Evolutionary conservation across 2,797 vertebrate genomes (phyloP).

Genomic region (Lemur catta): DNA sequence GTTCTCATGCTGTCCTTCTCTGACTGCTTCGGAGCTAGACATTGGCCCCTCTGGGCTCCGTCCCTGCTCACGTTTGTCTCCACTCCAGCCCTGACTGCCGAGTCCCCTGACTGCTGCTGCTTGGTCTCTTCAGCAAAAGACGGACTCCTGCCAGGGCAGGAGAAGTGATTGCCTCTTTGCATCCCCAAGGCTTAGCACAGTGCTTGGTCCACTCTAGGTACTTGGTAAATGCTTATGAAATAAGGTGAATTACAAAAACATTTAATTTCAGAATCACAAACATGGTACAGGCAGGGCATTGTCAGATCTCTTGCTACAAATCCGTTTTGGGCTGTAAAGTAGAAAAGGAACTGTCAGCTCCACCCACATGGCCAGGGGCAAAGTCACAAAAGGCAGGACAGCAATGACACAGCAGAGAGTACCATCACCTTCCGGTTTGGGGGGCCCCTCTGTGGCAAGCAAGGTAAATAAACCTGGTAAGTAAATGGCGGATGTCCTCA

Average conservation of each 20-base stretch:
- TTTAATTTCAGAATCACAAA: neutral
- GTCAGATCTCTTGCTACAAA: neutral
- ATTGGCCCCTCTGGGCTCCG: neutral
- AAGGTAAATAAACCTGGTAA: neutral
- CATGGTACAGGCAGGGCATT: neutral
- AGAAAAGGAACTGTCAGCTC: neutral
- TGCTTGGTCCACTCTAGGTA: neutral
- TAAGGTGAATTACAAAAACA: neutral
- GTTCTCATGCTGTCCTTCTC: accelerated
- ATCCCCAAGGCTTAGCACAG: too few species aligned
- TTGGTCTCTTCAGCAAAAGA: neutral
- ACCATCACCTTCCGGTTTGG: neutral
- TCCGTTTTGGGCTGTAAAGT: neutral
- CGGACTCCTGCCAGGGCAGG: neutral
- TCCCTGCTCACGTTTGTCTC: neutral
- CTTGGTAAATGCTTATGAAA: neutral
- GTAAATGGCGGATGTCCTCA: neutral
- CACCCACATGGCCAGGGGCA: neutral
- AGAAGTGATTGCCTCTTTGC: neutral
- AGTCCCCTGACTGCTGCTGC: neutral
- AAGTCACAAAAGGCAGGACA: neutral
- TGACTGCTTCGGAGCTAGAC: too few species aligned
- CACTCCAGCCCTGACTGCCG: neutral
- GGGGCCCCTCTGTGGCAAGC: neutral
- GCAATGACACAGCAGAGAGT: neutral